Percentiles rank a stretch among this genome's conserved stretches.
These are phyloP conservation scores for Limnothrissa miodon DNA, from an alignment of 2,113 vertebrate genomes.

Conservation along the genomic window DNA sequence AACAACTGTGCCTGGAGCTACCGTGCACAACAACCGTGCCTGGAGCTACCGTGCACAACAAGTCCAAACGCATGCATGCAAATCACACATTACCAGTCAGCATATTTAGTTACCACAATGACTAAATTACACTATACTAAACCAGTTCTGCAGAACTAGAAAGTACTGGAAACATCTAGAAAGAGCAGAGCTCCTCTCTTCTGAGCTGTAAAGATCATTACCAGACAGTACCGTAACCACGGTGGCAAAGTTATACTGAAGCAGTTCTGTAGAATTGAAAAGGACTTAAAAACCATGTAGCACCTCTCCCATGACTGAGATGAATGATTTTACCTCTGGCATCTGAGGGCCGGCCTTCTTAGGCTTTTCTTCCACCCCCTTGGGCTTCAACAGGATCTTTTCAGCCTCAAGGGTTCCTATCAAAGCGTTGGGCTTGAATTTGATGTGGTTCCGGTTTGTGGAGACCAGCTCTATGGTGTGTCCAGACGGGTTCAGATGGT, in stretches of 20 bases:
- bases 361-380: conserved; percentile 79
- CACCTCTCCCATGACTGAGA: not conserved
- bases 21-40: too few species aligned
- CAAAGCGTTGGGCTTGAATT: conserved; percentile 91
- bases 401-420: conserved; percentile 89
- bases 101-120: too few species aligned
- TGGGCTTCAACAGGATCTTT: conserved; percentile 88
- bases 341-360: conserved; percentile 83
- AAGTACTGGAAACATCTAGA: too few species aligned
- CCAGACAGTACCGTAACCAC: not conserved
- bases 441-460: conserved; percentile 79
- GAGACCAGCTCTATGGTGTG: conserved; percentile 89
- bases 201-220: too few species aligned
- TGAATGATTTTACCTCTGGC: conserved; percentile 80
- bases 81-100: not conserved
- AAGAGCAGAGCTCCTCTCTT: too few species aligned
- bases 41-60: too few species aligned
- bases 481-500: conserved; percentile 92
- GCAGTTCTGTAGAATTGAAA: not conserved
- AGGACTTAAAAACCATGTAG: not conserved
- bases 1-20: not conserved
- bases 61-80: not conserved
- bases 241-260: not conserved
- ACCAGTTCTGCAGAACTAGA: too few species aligned
- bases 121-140: too few species aligned